Base-by-base conservation (phyloP, 2,797 vertebrate species). In the Acrossocheilus fasciatus region DNA sequence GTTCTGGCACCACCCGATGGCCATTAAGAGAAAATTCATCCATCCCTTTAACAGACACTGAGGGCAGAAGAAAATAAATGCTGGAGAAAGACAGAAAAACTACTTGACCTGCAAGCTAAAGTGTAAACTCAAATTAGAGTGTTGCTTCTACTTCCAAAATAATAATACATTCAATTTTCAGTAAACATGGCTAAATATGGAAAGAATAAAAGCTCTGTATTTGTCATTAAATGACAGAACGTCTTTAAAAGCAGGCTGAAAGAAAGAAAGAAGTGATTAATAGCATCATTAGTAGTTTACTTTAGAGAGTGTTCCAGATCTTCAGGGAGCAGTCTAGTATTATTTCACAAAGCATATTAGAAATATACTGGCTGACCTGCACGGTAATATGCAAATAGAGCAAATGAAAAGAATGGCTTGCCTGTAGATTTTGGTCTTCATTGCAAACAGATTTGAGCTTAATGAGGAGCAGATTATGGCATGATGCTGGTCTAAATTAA, bases 381-480 rank as follows among this genome's bases (percentile, higher is more conserved):
- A 84, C 15, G 23, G 36, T 77, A 30, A 75, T 82, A 84, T 79
- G 76, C 78, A 86, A 87, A 90, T 90, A 83, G 45, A 81, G 69
- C 20, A 73, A 69, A 52, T 30, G 5, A 83, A 82, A 62, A 85
- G 43, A 80, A 79, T 18, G 43, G 77, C 54, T 77, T 88, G 84
- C 62, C 36, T 57, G 86, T 70, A 83, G 82, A 78, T 74, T 74
- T 79, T 26, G 15, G 70, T 88, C 64, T 81, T 85, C 86, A 85
- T 89, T 83, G 70, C 45, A 84, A 89, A 87, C 86, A 90, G 84
- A 88, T 83, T 68, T 81, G 76, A 18, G 14, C 23, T 6, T 89
- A 89, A 91, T 64, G 69, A 87, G 88, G 74, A 88, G 83, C 90
- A 89, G 87, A 87, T 64, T 41, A 47, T 10, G 50, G 47, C 39